These are phyloP conservation scores for Squalus acanthias DNA, from an alignment of 2,797 vertebrate species.

Conservation along the genomic window DNA sequence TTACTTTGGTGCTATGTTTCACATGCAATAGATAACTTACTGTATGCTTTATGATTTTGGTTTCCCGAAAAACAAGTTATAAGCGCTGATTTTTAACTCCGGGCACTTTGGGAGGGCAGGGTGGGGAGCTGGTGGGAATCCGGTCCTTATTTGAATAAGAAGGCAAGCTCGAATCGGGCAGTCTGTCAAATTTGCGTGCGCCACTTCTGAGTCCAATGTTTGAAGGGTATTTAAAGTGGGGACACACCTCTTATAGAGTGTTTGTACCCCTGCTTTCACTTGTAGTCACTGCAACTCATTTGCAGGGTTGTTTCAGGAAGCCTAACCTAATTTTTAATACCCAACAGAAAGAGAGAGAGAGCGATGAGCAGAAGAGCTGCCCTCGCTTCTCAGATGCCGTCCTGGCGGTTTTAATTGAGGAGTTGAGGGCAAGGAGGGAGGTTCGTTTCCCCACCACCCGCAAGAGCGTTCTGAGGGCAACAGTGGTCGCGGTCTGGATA, in stretches of 20 bases:
- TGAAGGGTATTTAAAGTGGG: background rate
- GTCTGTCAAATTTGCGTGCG: background rate
- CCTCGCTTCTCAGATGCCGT: too few species aligned
- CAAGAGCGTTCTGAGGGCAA: background rate
- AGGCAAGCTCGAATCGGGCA: background rate
- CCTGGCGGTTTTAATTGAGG: background rate
- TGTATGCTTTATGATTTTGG: background rate
- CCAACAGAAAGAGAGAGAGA: too few species aligned
- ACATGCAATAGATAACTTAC: background rate
- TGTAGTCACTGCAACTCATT: background rate
- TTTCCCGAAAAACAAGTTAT: background rate
- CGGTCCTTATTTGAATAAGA: background rate
- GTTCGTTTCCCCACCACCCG: background rate
- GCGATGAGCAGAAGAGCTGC: background rate
- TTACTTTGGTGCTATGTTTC: background rate
- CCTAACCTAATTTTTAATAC: background rate
- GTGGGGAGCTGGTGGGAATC: too few species aligned
- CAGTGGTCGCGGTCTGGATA: background rate
- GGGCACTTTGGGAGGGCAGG: background rate
- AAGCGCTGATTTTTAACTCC: background rate
- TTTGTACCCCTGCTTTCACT: background rate
- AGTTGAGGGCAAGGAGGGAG: background rate
- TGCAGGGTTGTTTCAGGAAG: background rate
- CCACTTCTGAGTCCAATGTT: background rate
- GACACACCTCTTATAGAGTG: background rate